phyloP scores from a whole-genome alignment of 2,113 vertebrate species.

The Serinus canaria region DNA sequence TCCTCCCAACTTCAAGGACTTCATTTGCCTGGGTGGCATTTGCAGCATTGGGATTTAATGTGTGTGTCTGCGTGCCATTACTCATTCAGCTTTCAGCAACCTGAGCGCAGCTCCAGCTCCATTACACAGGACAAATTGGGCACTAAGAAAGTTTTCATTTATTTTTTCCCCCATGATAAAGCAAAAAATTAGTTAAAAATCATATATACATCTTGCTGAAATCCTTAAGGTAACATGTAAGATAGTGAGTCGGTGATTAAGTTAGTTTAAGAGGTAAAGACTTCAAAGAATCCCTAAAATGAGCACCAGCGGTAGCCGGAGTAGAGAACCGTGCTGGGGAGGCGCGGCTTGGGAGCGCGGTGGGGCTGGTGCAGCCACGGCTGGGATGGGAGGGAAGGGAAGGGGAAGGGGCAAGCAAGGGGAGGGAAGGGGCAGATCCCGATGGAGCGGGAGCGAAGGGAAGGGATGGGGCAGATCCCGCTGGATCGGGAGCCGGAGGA shows the following conservation, averaged over 20 bases:
- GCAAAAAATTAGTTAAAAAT: slow-evolving; percentile 9
- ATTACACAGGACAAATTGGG: neutral
- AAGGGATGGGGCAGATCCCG: too few species aligned
- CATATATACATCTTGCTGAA: neutral
- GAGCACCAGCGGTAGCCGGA: neutral
- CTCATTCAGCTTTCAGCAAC: neutral
- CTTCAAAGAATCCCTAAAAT: neutral
- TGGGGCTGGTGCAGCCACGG: accelerated
- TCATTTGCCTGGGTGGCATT: slow-evolving; percentile 11
- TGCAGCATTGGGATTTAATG: neutral
- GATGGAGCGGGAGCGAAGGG: too few species aligned
- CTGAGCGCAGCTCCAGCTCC: neutral
- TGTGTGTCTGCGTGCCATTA: neutral
- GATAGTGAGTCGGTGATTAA: neutral
- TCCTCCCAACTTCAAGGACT: slow-evolving; percentile 19
- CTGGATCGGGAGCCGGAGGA: too few species aligned
- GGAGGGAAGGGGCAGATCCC: too few species aligned
- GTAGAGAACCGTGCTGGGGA: neutral
- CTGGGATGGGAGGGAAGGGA: too few species aligned
- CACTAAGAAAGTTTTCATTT: neutral
- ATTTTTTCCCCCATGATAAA: neutral
- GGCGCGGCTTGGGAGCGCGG: neutral
- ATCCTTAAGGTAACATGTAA: neutral
- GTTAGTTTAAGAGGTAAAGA: neutral
- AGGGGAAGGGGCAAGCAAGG: too few species aligned